Evolutionary conservation across 2,797 vertebrate genomes (phyloP).

Genomic region (Pantherophis vulpinus): DNA sequence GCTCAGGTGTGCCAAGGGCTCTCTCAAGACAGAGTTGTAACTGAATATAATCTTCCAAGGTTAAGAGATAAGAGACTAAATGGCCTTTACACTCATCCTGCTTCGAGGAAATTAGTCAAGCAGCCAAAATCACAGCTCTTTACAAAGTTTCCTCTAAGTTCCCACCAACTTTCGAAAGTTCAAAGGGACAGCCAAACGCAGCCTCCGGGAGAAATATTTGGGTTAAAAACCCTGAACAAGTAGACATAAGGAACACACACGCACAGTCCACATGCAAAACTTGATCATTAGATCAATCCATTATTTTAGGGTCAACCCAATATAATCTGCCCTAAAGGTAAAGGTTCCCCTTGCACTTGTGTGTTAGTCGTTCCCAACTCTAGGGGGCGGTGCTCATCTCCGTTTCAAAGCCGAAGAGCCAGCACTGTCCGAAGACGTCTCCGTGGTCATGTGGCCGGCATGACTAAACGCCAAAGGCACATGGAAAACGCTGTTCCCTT

Average conservation of each 20-base stretch:
- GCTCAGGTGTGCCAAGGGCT: background rate
- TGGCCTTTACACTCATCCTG: background rate
- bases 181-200: background rate
- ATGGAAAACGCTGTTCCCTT: too few species aligned
- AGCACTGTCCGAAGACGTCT: too few species aligned
- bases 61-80: background rate
- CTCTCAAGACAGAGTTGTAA: background rate
- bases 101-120: background rate
- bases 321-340: background rate
- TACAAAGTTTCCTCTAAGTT: background rate
- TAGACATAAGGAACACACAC: background rate
- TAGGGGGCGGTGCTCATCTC: too few species aligned
- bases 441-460: too few species aligned
- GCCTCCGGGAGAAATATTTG: background rate
- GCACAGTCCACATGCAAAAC: background rate
- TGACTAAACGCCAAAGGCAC: too few species aligned
- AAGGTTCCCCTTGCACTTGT: too few species aligned
- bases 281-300: background rate
- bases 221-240: background rate
- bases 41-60: background rate
- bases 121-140: background rate
- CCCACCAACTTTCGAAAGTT: background rate
- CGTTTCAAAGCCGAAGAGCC: too few species aligned
- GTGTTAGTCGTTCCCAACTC: too few species aligned
- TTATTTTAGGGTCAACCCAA: background rate